phyloP scores from a whole-genome alignment of 2,888 invertebrate species.

The Drosophila conformis region DNA sequence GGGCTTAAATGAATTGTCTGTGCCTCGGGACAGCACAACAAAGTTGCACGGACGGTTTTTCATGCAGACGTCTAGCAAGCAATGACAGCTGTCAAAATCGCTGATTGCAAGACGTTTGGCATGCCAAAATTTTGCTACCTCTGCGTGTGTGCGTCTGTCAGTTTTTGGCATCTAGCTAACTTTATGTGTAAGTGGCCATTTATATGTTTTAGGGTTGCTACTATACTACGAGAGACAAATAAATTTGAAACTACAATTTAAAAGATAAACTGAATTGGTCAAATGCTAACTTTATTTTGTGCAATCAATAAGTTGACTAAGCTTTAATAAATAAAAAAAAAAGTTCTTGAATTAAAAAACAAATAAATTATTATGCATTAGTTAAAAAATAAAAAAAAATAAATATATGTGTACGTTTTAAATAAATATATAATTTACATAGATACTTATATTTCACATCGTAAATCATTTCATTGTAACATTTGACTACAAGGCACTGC shows the following conservation, averaged over 20 bases:
- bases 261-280: neutral
- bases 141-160: slow-evolving; percentile 25
- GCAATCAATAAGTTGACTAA: neutral
- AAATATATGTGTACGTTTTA: no score
- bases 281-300: neutral
- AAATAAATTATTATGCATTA: no score
- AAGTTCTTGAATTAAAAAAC: neutral
- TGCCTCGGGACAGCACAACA: slow-evolving; percentile 35
- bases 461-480: neutral
- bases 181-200: slow-evolving; percentile 66
- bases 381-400: no score
- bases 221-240: neutral
- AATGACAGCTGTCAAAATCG: slow-evolving; percentile 77
- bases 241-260: no score
- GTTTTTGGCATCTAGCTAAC: slow-evolving; percentile 46
- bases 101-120: slow-evolving; percentile 61
- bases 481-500: neutral
- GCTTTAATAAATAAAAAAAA: neutral
- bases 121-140: slow-evolving; percentile 54
- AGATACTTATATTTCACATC: neutral
- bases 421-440: neutral
- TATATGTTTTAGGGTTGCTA: slow-evolving; percentile 20
- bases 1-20: slow-evolving; percentile 58
- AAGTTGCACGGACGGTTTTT: slow-evolving; percentile 7
- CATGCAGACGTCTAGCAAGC: slow-evolving; percentile 51